A percentile compares a stretch with the other conserved stretches of the same genome.
Conservation (phyloP, 2,888 invertebrate genomes). For the Rhagonycha fulva region DNA sequence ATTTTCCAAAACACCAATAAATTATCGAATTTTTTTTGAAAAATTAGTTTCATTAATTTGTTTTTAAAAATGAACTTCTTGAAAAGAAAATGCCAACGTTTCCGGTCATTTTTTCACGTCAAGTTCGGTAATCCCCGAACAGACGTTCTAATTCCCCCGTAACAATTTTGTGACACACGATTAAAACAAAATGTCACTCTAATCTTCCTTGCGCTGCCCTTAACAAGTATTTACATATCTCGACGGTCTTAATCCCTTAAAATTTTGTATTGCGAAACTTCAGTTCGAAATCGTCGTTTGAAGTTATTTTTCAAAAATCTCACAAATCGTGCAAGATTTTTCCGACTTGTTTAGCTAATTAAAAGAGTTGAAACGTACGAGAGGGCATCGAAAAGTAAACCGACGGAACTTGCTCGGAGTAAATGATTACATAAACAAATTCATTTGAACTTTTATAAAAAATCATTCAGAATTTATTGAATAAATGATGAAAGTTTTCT, state of each 20-base stretch:
- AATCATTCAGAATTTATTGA: no score
- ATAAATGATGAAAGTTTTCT: no score
- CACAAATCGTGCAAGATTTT: background rate
- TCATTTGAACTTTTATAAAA: no score
- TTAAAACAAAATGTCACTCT: constrained; percentile 32
- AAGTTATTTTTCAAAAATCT: background rate
- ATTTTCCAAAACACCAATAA: background rate
- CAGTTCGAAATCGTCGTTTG: background rate
- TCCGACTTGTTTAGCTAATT: background rate
- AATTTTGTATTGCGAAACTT: constrained; percentile 7
- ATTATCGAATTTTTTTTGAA: background rate
- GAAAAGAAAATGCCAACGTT: background rate
- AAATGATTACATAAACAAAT: no score
- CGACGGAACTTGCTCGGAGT: no score
- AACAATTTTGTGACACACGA: constrained; percentile 33
- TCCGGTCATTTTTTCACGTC: constrained; percentile 18
- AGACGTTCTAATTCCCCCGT: constrained; percentile 29
- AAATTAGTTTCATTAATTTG: background rate
- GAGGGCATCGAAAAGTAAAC: background rate
- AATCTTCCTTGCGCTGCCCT: constrained; percentile 31
- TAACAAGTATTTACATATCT: constrained; percentile 31
- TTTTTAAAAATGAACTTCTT: background rate
- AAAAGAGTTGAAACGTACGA: background rate
- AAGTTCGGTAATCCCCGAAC: constrained; percentile 27
- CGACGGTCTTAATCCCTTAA: constrained; percentile 25